Conservation (phyloP, 1,140 invertebrate species). For the Aradophagus sp. region DNA sequence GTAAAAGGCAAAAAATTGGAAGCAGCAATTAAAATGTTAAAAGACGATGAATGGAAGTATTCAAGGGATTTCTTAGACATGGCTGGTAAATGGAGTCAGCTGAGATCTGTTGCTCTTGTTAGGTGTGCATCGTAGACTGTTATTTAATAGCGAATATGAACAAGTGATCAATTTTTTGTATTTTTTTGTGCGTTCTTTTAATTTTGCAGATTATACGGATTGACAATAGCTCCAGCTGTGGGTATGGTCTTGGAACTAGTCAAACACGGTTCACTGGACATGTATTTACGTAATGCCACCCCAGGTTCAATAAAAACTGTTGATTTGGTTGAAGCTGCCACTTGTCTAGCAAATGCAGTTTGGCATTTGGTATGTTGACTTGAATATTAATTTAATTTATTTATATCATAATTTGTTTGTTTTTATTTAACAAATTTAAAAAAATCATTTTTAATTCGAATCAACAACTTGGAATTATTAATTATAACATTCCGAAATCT, state of each 20-base stretch:
- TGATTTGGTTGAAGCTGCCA: slow-evolving; percentile 86
- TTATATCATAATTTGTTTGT: too few species aligned
- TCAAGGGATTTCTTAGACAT: slow-evolving; percentile 84
- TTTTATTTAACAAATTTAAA: too few species aligned
- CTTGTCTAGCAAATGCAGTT: slow-evolving; percentile 84
- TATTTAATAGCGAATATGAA: too few species aligned
- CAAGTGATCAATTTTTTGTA: too few species aligned
- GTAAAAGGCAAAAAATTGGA: slow-evolving; percentile 82
- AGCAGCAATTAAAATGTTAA: slow-evolving; percentile 85
- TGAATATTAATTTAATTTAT: too few species aligned
- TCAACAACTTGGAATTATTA: too few species aligned
- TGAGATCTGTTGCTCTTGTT: slow-evolving; percentile 84
- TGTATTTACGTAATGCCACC: slow-evolving; percentile 78
- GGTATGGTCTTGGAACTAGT: slow-evolving; percentile 88
- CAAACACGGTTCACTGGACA: slow-evolving; percentile 84
- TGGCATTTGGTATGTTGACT: slow-evolving; percentile 84
- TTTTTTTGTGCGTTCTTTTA: too few species aligned
- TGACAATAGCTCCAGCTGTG: slow-evolving; percentile 83
- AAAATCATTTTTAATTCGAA: not conserved
- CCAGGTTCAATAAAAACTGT: slow-evolving; percentile 77
- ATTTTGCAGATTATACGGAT: slow-evolving; percentile 82
- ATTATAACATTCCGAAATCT: too few species aligned
- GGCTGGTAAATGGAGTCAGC: slow-evolving; percentile 83
- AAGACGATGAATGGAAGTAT: slow-evolving; percentile 75
- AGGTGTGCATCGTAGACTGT: slow-evolving; percentile 58